Evolutionary conservation across 2,888 invertebrate species (phyloP).

Genomic region (Troglohyphantes excavatus): DNA sequence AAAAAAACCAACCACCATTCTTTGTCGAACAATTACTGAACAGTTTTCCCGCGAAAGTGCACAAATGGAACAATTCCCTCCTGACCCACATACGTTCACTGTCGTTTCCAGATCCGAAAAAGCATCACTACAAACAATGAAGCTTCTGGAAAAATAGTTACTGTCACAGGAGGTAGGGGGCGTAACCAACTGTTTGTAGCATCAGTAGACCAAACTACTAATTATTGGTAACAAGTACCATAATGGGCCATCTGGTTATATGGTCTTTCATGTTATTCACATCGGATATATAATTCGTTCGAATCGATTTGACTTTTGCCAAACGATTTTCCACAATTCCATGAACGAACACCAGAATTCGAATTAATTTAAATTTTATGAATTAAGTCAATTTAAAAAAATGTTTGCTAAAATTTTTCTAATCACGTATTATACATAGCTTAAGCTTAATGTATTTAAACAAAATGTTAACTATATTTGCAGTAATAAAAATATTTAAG

Average conservation of each 20-base stretch:
- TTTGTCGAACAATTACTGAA: neutral
- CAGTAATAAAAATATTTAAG: no score
- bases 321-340: no score
- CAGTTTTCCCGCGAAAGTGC: neutral
- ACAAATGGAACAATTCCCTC: neutral
- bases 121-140: constrained; percentile 16
- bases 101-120: constrained; percentile 1
- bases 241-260: neutral
- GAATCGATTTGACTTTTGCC: neutral
- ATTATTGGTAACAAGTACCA: neutral
- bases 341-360: no score
- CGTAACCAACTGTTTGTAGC: neutral
- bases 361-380: no score
- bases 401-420: no score
- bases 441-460: no score
- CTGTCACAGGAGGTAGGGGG: constrained; percentile 35
- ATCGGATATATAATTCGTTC: neutral
- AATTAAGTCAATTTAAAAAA: no score
- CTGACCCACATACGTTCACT: constrained; percentile 24
- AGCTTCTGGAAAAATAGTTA: constrained; percentile 28
- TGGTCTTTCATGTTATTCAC: neutral
- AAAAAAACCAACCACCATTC: neutral
- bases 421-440: no score
- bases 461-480: no score
- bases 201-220: neutral